Conservation (phyloP, 1,140 invertebrate species). For the Drosophila sp. region DNA sequence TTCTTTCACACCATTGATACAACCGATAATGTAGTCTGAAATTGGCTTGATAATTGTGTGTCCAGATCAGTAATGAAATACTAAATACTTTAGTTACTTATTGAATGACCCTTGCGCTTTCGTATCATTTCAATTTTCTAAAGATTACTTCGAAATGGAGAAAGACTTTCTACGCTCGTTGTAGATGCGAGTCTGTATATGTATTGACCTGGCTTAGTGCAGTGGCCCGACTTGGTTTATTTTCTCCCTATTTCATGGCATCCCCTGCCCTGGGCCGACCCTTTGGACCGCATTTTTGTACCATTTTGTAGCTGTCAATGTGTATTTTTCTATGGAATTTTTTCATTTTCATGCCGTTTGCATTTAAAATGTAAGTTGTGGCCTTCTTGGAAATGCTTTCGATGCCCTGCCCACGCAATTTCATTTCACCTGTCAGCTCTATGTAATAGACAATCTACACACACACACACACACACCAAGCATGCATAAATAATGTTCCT, state of each 20-base stretch:
- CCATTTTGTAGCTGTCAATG: slow-evolving; percentile 41
- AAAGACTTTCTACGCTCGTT: neutral
- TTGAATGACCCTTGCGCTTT: neutral
- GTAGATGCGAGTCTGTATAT: neutral
- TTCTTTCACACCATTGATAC: too few species aligned
- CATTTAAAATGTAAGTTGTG: slow-evolving; percentile 13
- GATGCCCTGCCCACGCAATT: slow-evolving; percentile 25
- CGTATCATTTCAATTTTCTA: neutral
- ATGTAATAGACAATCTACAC: slow-evolving; percentile 33
- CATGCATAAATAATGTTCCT: slow-evolving; percentile 11
- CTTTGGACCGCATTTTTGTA: slow-evolving; percentile 25
- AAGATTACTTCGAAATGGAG: neutral
- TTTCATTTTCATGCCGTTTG: slow-evolving; percentile 38
- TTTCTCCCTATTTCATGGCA: neutral
- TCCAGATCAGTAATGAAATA: too few species aligned
- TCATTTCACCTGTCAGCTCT: slow-evolving; percentile 45
- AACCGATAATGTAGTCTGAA: too few species aligned
- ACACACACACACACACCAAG: neutral
- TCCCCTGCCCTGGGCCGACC: neutral
- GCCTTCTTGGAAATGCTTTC: slow-evolving; percentile 2
- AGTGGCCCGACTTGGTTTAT: neutral
- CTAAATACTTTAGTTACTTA: neutral
- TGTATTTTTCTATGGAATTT: slow-evolving; percentile 31
- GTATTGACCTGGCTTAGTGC: slow-evolving; percentile 5
- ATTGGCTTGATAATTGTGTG: too few species aligned